Conservation (phyloP, 2,113 vertebrate genomes). For the Girardinichthys multiradiatus region DNA sequence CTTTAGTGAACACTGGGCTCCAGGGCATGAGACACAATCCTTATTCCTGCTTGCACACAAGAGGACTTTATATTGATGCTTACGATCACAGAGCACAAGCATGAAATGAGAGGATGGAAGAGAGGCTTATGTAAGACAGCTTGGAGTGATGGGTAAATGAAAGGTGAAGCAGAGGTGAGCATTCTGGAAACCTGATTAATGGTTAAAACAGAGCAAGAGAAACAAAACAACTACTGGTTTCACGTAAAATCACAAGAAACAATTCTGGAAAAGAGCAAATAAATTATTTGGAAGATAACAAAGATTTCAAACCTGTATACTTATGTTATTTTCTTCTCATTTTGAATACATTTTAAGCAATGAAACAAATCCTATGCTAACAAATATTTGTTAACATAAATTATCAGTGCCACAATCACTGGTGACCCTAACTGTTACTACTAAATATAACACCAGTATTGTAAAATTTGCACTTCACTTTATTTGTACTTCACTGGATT, state of each 20-base stretch:
- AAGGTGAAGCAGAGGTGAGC: slow-evolving; percentile 35
- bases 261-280: neutral
- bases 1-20: slow-evolving; percentile 27
- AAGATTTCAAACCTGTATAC: neutral
- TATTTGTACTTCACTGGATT: neutral
- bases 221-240: neutral
- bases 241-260: neutral
- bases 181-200: slow-evolving; percentile 31
- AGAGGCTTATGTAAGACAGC: slow-evolving; percentile 40
- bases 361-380: neutral
- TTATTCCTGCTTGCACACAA: slow-evolving; percentile 21
- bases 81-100: slow-evolving; percentile 31
- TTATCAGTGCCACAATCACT: neutral
- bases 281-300: neutral
- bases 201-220: slow-evolving; percentile 1
- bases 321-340: neutral
- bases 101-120: slow-evolving; percentile 45
- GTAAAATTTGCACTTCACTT: neutral
- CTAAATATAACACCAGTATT: neutral
- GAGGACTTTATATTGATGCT: slow-evolving; percentile 17
- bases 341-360: neutral
- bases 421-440: neutral
- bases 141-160: slow-evolving; percentile 28
- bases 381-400: neutral
- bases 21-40: slow-evolving; percentile 34